phyloP scores from a whole-genome alignment of 2,113 vertebrate species.

The Dendrocopos noguchii region DNA sequence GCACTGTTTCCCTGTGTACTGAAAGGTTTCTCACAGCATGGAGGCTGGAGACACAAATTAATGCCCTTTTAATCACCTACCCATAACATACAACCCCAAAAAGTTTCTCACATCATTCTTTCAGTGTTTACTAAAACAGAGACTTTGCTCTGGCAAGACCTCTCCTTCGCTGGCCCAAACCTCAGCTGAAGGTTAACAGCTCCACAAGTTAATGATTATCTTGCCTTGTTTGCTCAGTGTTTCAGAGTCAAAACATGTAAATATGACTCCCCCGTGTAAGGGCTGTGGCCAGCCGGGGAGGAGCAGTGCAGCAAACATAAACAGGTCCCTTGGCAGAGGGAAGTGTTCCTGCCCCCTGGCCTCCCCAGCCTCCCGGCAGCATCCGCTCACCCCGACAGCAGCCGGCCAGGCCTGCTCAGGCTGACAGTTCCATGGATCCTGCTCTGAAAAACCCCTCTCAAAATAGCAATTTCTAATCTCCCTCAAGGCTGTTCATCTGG shows the following conservation, averaged over 20 bases:
- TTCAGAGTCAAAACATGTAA: slow-evolving; percentile 6
- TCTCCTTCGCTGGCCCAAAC: background rate
- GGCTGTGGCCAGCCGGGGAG: background rate
- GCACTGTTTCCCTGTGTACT: background rate
- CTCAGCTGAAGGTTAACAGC: slow-evolving; percentile 40
- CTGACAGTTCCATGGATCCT: background rate
- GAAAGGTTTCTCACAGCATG: background rate
- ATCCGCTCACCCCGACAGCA: background rate
- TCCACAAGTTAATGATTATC: slow-evolving; percentile 43
- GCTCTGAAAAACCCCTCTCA: slow-evolving; percentile 4
- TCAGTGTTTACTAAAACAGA: slow-evolving; percentile 17
- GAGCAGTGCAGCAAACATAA: background rate
- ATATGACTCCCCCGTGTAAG: background rate
- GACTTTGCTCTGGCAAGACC: slow-evolving; percentile 14
- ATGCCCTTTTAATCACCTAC: background rate
- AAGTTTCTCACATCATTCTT: background rate
- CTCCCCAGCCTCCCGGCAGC: background rate
- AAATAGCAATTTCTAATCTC: slow-evolving; percentile 48
- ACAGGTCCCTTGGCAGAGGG: background rate
- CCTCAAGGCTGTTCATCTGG: background rate
- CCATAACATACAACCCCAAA: background rate
- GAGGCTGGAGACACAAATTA: background rate
- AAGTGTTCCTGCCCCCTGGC: background rate
- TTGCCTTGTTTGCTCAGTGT: slow-evolving; percentile 15
- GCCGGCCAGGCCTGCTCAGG: rapidly evolving